phyloP scores from a whole-genome alignment of 2,888 invertebrate species.

The Polia nebulosa region DNA sequence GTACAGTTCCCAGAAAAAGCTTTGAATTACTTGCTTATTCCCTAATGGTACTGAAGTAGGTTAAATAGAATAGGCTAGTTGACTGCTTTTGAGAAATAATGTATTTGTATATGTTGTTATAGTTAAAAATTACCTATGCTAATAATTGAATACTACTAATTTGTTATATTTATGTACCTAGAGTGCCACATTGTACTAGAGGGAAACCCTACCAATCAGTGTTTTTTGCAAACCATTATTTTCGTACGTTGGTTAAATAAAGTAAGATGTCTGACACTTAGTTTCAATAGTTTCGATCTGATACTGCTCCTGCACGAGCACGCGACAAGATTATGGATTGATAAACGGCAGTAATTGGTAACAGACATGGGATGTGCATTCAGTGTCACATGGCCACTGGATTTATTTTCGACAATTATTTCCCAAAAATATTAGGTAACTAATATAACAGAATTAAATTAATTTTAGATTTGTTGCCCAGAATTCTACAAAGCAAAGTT shows the following conservation, averaged over 20 bases:
- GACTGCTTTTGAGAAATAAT: background rate
- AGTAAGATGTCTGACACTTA: background rate
- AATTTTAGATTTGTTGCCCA: background rate
- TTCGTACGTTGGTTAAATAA: background rate
- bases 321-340: too few species aligned
- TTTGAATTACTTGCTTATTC: conserved; percentile 1
- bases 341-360: too few species aligned
- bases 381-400: background rate
- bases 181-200: background rate
- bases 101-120: too few species aligned
- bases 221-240: background rate
- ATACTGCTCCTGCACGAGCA: too few species aligned
- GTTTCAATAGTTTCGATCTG: too few species aligned
- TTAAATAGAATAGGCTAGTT: conserved; percentile 54
- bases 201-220: background rate
- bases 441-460: background rate
- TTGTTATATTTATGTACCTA: too few species aligned
- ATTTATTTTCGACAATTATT: background rate
- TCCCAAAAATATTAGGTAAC: background rate
- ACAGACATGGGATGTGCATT: background rate
- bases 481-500: background rate
- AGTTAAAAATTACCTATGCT: too few species aligned
- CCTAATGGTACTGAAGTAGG: conserved; percentile 55
- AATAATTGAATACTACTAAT: too few species aligned
- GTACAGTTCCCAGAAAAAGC: background rate